Evolutionary conservation across 2,113 vertebrate species (phyloP), one percentile per base, ranked within the genome.

Genomic region (Thomomys bottae): DNA sequence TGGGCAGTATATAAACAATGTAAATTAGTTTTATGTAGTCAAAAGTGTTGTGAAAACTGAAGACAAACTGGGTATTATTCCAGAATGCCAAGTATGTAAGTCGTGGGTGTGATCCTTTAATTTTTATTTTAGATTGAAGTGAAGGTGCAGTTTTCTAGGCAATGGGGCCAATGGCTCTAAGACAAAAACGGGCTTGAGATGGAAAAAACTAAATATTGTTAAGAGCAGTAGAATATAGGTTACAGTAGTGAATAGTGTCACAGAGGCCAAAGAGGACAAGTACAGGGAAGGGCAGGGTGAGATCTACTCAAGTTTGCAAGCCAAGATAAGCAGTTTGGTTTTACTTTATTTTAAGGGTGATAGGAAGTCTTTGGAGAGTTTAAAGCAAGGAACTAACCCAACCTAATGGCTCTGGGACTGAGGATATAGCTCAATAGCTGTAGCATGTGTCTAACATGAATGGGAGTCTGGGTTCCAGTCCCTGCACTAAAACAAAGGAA

Each of bases 51-150:
- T 80, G 54, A 68, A 89, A 84, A 89, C 36, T 32, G 20, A 76
- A 54, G 84, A 73, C 45, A 79, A 73, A 80, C 36, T 12, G 80
- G 12, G 26, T 42, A 30, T 38, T 24, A 23, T 5, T 36, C 1
- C 24, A 21, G 59, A 71, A 81, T 83, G 66, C 49, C 49, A 30
- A 4, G 26, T 21, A 38, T 11, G 4, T 81, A 40, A 34, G 32
- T 38, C 2, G 1, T 42, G 30, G 71, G 17, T 30, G 2, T 54
- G 42, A 76, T 17, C 34, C 34, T 9, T 78, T 88, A 36, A 57
- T 78, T 87, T 90, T 94, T 61, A 64, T 28, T 91, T 89, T 70
- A 84, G 72, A 67, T 12, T 40, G 23, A 91, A 76, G 20, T 36
- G 49, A 89, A 81, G 36, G 28, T 26, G 20, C n/a, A 70, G 23